Conservation (phyloP, 2,888 invertebrate genomes). For the Bursaphelenchus okinawaensis region DNA sequence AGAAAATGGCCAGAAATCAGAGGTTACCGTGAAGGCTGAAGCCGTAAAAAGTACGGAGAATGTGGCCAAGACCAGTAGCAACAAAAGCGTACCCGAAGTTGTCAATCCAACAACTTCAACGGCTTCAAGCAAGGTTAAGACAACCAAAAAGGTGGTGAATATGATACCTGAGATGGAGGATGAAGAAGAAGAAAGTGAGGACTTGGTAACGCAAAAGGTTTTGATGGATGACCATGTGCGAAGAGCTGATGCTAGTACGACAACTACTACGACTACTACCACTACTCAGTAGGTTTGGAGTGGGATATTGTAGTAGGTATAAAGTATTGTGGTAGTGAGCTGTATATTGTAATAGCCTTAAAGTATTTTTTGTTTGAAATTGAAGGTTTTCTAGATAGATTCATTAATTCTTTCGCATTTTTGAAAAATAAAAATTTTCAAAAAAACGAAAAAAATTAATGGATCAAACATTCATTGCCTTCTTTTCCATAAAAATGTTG, state of each 20-base stretch:
- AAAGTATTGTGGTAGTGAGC: too few species aligned
- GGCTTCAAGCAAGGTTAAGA: not conserved
- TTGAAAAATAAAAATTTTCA: too few species aligned
- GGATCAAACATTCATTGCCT: too few species aligned
- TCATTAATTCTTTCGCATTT: too few species aligned
- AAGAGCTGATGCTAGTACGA: not conserved
- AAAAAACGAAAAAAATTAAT: too few species aligned
- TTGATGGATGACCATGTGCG: not conserved
- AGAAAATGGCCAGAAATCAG: not conserved
- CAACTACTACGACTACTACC: conserved; percentile 5
- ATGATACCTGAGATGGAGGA: conserved; percentile 8
- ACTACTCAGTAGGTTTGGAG: conserved; percentile 8
- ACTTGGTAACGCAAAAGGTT: not conserved
- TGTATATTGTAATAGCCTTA: too few species aligned
- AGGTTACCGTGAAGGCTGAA: not conserved
- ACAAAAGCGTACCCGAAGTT: too few species aligned
- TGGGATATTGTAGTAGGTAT: too few species aligned
- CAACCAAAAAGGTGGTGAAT: conserved; percentile 5
- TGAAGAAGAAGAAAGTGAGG: conserved; percentile 5
- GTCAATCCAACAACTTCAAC: too few species aligned
- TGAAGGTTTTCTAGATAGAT: too few species aligned
- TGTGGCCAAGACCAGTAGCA: not conserved
- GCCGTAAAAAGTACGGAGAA: conserved; percentile 6
- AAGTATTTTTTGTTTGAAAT: too few species aligned
- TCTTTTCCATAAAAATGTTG: not conserved